Conservation (phyloP, 2,888 invertebrate genomes). For the Hartigia nigra region DNA sequence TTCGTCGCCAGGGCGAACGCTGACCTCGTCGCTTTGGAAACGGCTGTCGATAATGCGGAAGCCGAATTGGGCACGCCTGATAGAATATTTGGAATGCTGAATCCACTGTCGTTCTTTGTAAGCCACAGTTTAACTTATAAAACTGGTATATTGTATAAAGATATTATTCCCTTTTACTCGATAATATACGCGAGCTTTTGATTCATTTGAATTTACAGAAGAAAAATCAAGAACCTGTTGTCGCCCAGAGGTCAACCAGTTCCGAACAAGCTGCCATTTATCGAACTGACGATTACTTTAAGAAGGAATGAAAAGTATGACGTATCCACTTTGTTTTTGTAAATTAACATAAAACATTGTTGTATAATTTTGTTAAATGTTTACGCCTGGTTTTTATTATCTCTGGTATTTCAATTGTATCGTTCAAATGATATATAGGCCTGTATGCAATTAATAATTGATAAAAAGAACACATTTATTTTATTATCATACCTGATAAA, state of each 20-base stretch:
- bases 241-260: constrained; percentile 28
- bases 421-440: too few relatives aligned
- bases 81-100: constrained; percentile 58
- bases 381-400: background rate
- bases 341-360: too few relatives aligned
- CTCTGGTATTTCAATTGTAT: too few relatives aligned
- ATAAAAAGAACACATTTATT: too few relatives aligned
- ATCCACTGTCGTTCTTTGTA: constrained; percentile 63
- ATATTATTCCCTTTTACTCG: background rate
- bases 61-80: constrained; percentile 57
- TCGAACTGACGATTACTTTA: constrained; percentile 53
- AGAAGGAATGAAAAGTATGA: constrained; percentile 27
- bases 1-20: constrained; percentile 56
- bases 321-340: too few relatives aligned
- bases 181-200: background rate
- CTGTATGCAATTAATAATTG: background rate
- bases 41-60: constrained; percentile 61
- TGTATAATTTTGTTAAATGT: background rate
- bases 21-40: constrained; percentile 58
- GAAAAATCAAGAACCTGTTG: constrained; percentile 47
- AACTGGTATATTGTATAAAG: background rate
- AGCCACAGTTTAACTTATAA: constrained; percentile 26
- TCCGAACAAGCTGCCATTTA: constrained; percentile 53
- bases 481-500: too few relatives aligned
- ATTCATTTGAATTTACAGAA: constrained; percentile 44